A percentile compares a stretch with the other conserved stretches of the same genome.
Conservation (phyloP, 2,797 vertebrate species). For the Labroides dimidiatus region DNA sequence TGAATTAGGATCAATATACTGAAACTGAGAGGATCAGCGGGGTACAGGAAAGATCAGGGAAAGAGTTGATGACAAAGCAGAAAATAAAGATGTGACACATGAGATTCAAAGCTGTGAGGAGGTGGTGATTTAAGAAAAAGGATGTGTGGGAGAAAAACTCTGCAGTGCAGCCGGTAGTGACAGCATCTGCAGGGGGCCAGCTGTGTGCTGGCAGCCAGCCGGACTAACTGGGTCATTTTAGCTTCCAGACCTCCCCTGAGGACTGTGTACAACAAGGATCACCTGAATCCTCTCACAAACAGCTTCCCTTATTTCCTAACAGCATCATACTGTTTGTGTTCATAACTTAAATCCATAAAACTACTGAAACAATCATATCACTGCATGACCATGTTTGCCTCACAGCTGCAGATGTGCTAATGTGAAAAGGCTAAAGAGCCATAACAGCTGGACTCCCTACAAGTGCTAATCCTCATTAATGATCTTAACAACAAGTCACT, state of each 20-base stretch:
- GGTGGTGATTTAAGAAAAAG: constrained; percentile 30
- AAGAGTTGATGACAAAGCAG: too few species aligned
- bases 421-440: not conserved
- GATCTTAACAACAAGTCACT: not conserved
- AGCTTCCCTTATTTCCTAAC: not conserved
- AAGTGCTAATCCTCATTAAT: not conserved
- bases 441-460: not conserved
- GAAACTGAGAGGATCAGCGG: constrained; percentile 45
- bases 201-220: constrained; percentile 34
- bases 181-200: constrained; percentile 64
- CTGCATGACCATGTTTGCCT: not conserved
- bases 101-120: constrained; percentile 32
- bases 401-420: constrained; percentile 7
- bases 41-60: constrained; percentile 10
- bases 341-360: not conserved
- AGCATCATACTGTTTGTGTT: not conserved
- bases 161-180: constrained; percentile 70
- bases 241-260: constrained; percentile 25
- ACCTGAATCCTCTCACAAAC: constrained; percentile 19
- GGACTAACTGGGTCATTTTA: constrained; percentile 64
- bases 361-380: not conserved
- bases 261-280: constrained; percentile 15
- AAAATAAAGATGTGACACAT: not conserved
- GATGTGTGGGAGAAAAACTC: constrained; percentile 31
- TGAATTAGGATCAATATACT: constrained; percentile 42